phyloP scores from a whole-genome alignment of 1,140 invertebrate genomes.

The Heterodera carotae region DNA sequence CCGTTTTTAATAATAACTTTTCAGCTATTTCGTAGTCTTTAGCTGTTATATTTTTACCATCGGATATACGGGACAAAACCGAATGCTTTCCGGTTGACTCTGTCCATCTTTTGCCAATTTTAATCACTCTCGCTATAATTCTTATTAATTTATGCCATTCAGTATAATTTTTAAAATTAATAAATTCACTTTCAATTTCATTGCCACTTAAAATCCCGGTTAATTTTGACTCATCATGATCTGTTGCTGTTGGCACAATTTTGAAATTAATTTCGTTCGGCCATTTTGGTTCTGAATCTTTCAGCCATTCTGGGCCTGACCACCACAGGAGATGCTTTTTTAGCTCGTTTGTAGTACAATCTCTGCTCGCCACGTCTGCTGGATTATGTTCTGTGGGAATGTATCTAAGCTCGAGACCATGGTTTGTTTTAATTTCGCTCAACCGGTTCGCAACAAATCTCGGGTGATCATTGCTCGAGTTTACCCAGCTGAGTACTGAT shows the following conservation, averaged over 20 bases:
- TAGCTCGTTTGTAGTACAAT: background rate
- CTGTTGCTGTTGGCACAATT: background rate
- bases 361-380: constrained; percentile 4
- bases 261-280: constrained; percentile 2
- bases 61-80: background rate
- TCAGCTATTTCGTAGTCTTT: background rate
- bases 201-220: background rate
- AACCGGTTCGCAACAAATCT: background rate
- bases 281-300: background rate
- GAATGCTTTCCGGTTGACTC: background rate
- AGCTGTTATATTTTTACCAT: background rate
- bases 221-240: background rate
- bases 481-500: constrained; percentile 11
- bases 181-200: background rate
- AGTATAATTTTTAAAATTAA: background rate
- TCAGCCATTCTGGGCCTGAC: background rate
- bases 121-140: background rate
- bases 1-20: background rate
- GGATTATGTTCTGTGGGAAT: constrained; percentile 7
- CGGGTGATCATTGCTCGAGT: background rate
- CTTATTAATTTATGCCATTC: constrained; percentile 13
- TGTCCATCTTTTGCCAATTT: background rate
- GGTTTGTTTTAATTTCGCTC: background rate
- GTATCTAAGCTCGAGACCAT: background rate
- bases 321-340: background rate